Evolutionary conservation across 2,113 vertebrate species (phyloP).

Genomic region (Podarcis raffonei): DNA sequence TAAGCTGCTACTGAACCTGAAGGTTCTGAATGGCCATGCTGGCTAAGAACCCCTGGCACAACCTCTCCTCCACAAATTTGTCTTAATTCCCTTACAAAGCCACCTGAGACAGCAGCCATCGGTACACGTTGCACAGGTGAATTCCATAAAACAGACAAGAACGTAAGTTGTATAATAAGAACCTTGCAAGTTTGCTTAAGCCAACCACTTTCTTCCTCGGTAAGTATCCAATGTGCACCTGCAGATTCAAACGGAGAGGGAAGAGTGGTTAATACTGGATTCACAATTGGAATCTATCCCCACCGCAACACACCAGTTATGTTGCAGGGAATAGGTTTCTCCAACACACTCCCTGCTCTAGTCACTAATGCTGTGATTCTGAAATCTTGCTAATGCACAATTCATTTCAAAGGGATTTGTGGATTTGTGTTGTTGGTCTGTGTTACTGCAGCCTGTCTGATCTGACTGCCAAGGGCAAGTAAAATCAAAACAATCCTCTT

Average conservation of each 20-base stretch:
- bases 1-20: neutral
- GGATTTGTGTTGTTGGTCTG: neutral
- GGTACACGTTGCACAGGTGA: neutral
- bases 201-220: conserved; percentile 80
- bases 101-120: neutral
- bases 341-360: neutral
- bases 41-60: neutral
- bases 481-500: neutral
- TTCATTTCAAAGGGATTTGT: neutral
- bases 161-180: neutral
- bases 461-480: neutral
- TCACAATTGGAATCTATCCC: neutral
- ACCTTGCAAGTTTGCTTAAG: conserved; percentile 80
- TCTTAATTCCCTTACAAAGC: neutral
- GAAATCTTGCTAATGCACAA: neutral
- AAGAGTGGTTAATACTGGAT: neutral
- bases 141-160: neutral
- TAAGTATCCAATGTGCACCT: conserved; percentile 81
- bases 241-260: neutral
- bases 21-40: neutral
- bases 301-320: too few relatives aligned
- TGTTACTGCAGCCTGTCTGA: neutral
- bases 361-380: neutral
- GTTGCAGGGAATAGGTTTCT: neutral
- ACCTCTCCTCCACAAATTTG: neutral